phyloP scores from a whole-genome alignment of 1,140 invertebrate genomes.

The Ericerus pela region DNA sequence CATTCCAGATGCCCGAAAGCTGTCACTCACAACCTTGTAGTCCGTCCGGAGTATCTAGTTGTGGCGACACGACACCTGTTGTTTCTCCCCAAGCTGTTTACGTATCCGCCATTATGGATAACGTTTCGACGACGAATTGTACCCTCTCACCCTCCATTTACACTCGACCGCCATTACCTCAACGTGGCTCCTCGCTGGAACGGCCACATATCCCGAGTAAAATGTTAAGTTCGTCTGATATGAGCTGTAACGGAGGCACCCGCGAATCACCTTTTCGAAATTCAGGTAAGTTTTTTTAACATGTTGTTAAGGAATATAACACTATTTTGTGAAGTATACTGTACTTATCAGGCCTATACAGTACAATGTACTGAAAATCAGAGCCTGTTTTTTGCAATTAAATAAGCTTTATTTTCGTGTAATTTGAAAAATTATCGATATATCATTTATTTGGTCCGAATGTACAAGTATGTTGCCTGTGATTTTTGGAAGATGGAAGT shows the following conservation, averaged over 20 bases:
- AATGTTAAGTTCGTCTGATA: neutral
- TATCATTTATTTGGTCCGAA: too few species aligned
- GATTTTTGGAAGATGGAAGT: too few species aligned
- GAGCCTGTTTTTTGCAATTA: too few species aligned
- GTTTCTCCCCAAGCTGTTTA: constrained; percentile 18
- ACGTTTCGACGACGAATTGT: neutral
- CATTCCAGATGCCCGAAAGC: constrained; percentile 59
- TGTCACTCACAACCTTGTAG: constrained; percentile 16
- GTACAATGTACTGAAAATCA: too few species aligned
- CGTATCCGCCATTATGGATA: constrained; percentile 6
- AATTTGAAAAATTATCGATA: too few species aligned
- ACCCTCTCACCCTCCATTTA: constrained; percentile 16
- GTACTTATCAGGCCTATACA: too few species aligned
- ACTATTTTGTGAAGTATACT: too few species aligned
- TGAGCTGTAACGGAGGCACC: neutral
- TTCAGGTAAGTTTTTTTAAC: neutral
- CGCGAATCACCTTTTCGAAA: neutral
- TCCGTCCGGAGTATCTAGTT: constrained; percentile 10
- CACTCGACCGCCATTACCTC: constrained; percentile 34
- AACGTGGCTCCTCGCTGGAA: constrained; percentile 67
- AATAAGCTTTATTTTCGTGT: too few species aligned
- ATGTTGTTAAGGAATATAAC: neutral
- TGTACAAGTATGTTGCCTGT: too few species aligned
- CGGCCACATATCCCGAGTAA: constrained; percentile 41
- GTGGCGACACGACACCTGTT: constrained; percentile 18